These are phyloP conservation scores for Corythornis madagascariensis DNA, from an alignment of 2,113 vertebrate genomes.

Conservation along the genomic window DNA sequence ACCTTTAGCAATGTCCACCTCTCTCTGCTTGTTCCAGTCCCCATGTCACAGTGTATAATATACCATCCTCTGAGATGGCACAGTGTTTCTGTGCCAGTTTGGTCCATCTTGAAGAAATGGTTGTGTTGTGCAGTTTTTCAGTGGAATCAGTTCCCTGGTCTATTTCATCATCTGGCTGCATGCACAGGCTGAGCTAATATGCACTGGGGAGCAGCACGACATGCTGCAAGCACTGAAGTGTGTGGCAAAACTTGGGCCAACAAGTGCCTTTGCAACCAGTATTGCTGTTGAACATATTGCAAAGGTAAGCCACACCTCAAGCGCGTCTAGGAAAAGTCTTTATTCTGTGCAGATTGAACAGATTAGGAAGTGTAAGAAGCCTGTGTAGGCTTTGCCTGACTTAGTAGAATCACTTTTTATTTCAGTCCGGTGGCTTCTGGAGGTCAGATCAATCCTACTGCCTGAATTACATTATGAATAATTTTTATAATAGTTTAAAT, in stretches of 20 bases:
- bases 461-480: not conserved
- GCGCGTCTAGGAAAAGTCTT: not conserved
- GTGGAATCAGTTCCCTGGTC: not conserved
- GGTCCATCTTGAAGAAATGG: not conserved
- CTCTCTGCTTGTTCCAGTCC: not conserved
- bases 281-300: not conserved
- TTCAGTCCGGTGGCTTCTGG: not conserved
- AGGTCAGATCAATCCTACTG: not conserved
- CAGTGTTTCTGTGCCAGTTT: not conserved
- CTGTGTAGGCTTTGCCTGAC: not conserved
- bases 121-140: not conserved
- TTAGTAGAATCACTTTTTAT: not conserved
- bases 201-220: not conserved
- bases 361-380: not conserved
- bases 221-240: not conserved
- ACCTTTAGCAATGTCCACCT: not conserved
- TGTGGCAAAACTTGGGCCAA: not conserved
- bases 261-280: not conserved
- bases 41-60: not conserved
- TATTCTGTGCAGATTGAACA: not conserved
- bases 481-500: not conserved
- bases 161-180: not conserved
- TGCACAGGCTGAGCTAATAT: not conserved
- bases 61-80: not conserved
- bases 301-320: not conserved